Conservation (phyloP, 1,140 invertebrate genomes). For the Atta texana region DNA sequence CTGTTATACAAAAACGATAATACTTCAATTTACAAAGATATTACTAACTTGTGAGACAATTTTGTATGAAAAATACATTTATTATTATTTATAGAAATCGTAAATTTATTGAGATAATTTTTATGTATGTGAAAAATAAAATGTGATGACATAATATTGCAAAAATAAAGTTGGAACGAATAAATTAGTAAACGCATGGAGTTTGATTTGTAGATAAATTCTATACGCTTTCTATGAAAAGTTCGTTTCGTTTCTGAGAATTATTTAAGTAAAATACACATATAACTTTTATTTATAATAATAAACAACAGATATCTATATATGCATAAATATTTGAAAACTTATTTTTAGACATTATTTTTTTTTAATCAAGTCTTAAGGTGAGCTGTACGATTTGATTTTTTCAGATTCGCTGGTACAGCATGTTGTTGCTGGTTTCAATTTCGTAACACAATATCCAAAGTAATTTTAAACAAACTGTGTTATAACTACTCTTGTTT, state of each 20-base stretch:
- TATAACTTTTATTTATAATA: constrained; percentile 1
- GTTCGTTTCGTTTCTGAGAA: not conserved
- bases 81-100: not conserved
- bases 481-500: not conserved
- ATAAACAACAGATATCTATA: not conserved
- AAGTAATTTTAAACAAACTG: constrained; percentile 15
- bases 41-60: not conserved
- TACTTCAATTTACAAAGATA: not conserved
- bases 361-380: not conserved
- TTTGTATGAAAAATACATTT: constrained; percentile 2
- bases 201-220: constrained; percentile 7
- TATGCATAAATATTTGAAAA: not conserved
- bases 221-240: not conserved
- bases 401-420: not conserved
- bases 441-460: constrained; percentile 26
- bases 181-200: not conserved
- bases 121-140: constrained; percentile 3
- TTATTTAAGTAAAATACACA: not conserved
- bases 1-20: not conserved
- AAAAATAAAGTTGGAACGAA: constrained; percentile 26
- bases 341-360: not conserved
- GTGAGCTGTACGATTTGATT: not conserved
- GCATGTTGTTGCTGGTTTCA: not conserved
- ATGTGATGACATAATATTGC: not conserved
- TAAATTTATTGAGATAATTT: not conserved